Conservation (phyloP, 2,113 vertebrate genomes). For the Carassius auratus region DNA sequence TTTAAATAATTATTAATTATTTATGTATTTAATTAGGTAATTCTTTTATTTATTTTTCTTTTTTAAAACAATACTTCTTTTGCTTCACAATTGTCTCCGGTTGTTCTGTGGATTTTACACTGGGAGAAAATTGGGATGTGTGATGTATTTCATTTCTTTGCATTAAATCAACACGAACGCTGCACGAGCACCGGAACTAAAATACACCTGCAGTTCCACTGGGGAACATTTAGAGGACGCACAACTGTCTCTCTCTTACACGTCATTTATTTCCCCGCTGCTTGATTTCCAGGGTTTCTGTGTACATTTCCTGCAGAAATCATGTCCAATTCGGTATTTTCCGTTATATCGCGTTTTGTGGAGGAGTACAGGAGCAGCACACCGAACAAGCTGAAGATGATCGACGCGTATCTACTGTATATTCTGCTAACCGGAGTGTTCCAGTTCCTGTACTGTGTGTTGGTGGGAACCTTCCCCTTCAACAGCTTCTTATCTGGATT, state of each 20-base stretch:
- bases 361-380: constrained; percentile 89
- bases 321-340: constrained; percentile 86
- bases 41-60: no score
- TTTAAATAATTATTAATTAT: no score
- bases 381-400: constrained; percentile 85
- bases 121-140: no score
- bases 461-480: constrained; percentile 96
- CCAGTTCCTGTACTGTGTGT: constrained; percentile 94
- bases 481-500: constrained; percentile 97
- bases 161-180: no score
- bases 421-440: constrained; percentile 92
- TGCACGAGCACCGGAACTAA: constrained; percentile 40
- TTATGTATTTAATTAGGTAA: neutral
- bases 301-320: neutral
- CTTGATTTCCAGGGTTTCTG: neutral
- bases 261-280: constrained; percentile 67
- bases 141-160: neutral
- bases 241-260: constrained; percentile 62
- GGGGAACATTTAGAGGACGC: constrained; percentile 59
- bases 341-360: constrained; percentile 86
- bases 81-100: no score
- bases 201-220: neutral
- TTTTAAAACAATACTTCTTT: no score
- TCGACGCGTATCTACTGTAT: constrained; percentile 92
- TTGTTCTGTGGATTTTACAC: no score